Evolutionary conservation across 2,113 vertebrate genomes (phyloP), one percentile per base, ranked within the genome.

Genomic region (Chlorodrepanis virens): DNA sequence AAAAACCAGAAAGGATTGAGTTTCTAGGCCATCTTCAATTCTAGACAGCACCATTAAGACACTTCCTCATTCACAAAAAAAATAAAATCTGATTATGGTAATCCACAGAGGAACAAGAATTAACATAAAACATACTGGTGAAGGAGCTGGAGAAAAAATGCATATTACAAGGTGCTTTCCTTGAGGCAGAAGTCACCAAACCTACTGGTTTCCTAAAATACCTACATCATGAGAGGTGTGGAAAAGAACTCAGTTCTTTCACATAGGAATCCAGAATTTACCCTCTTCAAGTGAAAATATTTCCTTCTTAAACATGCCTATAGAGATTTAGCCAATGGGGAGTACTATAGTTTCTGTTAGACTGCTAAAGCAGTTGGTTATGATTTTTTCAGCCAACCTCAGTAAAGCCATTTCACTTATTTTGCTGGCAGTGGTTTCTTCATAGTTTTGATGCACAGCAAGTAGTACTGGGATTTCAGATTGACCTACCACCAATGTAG

Each of bases 171-270:
- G 21, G 22, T 50, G 5, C 14, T 86, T 89, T 94, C 31, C 25
- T 45, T 59, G 25, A 12, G 5, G 6, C 11, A 74, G 15, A 83
- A 53, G 8, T 57, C 35, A 91, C 20, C 6, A 52, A 18, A 74
- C 4, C n/a, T 77, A 53, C 18, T 14, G 2, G 4, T 70, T 83
- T 89, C 13, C 35, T 50, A 49, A 75, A 44, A 44, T 21, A 65
- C 10, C 17, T 49, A 52, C 24, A 42, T 4, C 11, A 57, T 1
- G 11, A 79, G 16, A 49, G 11, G 2, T 0, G 4, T 14, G 16
- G 33, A 47, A 35, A 52, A 24, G 40, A 35, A 44, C 20, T 11
- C 10, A 7, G 0, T 52, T 79, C 71, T 9, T 83, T 82, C 75
- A 25, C 14, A 52, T 31, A 70, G 24, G 3, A 80, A 60, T 68